Percentiles rank a stretch among this genome's conserved stretches.
Conservation (phyloP, 2,888 invertebrate genomes). For the Cephus runcator region DNA sequence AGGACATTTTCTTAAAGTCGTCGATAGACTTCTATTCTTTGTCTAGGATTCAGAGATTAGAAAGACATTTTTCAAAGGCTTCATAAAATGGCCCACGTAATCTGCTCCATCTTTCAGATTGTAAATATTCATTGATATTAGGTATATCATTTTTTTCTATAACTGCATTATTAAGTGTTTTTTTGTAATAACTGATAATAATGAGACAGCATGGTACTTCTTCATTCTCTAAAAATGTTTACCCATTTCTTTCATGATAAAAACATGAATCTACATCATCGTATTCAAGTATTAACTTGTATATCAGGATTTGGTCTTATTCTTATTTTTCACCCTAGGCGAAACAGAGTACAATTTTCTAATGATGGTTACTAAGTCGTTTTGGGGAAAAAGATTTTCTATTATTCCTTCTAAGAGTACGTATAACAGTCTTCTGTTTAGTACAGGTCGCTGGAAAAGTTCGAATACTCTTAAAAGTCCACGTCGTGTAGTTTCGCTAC, state of each 20-base stretch:
- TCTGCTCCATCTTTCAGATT: background rate
- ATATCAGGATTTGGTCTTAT: constrained; percentile 47
- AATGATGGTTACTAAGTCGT: constrained; percentile 78
- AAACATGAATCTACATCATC: background rate
- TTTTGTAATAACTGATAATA: background rate
- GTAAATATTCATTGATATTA: background rate
- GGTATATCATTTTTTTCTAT: background rate
- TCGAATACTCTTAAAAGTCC: constrained; percentile 88
- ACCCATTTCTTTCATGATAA: background rate
- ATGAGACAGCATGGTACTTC: background rate
- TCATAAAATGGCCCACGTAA: background rate
- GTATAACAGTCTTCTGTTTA: constrained; percentile 85
- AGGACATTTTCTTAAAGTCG: background rate
- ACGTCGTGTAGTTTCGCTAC: constrained; percentile 85
- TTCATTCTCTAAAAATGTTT: background rate
- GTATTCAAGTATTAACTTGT: background rate
- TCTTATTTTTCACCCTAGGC: constrained; percentile 57
- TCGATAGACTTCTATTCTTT: background rate
- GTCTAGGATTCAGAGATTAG: background rate
- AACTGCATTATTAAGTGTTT: background rate
- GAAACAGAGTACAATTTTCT: constrained; percentile 79
- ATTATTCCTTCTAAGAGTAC: constrained; percentile 86
- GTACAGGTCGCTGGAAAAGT: constrained; percentile 85
- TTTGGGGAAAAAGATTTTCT: constrained; percentile 82
- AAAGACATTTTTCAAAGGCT: background rate